Evolutionary conservation across 2,113 vertebrate species (phyloP), one percentile per base, ranked within the genome.

Genomic region (Pterocles gutturalis): DNA sequence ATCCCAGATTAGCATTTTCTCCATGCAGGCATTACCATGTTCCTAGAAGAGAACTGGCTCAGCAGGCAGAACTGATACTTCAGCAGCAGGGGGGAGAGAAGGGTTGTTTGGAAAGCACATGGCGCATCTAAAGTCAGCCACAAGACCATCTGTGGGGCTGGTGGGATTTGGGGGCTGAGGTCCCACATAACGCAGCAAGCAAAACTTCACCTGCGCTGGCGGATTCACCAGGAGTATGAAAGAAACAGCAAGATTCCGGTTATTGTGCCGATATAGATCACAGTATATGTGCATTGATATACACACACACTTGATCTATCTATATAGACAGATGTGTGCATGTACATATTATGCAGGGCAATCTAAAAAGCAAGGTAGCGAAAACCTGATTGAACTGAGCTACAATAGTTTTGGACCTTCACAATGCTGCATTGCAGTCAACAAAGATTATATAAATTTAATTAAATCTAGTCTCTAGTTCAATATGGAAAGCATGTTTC

Each of bases 401-500:
- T 54, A 72, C 36, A 65, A 22, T 1, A 54, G 24, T 18, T 91
- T 72, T 34, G 46, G 16, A 80, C 62, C 16, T 66, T 58, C 36
- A 49, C 54, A 81, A 66, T 28, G 16, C 51, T 94, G 83, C 88
- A 96, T 51, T 88, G 88, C 88, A 93, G 75, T 65, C 49, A 85
- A 84, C 61, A 89, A 88, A 77, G 10, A 77, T 62, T 76, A 76
- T 29, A 90, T 73, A 88, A 88, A 93, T 34, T 73, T 77, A 90
- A 92, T 90, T 83, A 67, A 83, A 46, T 78, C 55, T 79, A 86
- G 36, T 80, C 84, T 66, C 48, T 26, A 88, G 85, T 80, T 76
- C 71, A 83, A 25, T 66, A 92, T 60, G 54, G 71, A 96, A 96
- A 86, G 21, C 14, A 18, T 62, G 54, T 79, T 95, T 86, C 83